Base-by-base conservation (phyloP, 2,888 invertebrate species). In the Teleiodes luculella region DNA sequence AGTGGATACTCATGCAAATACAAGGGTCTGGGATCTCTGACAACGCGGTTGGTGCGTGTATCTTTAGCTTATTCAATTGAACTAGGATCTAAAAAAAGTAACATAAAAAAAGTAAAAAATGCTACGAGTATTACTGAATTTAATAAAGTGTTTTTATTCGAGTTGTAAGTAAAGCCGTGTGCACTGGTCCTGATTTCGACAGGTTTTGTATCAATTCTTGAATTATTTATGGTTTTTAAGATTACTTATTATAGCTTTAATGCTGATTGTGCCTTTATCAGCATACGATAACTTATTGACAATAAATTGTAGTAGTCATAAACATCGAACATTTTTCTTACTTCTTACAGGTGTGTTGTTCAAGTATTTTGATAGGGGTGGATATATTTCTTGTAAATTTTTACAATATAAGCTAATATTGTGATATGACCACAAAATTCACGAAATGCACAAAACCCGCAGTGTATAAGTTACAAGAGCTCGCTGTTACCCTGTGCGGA, bases 401-500 rank as follows among this genome's bases (percentile, higher is more conserved):
- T n/a, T n/a, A n/a, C n/a, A n/a, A n/a, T n/a, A n/a, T n/a, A n/a
- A n/a, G n/a, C n/a, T n/a, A n/a, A n/a, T n/a, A 11, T 20, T n/a
- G n/a, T n/a, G n/a, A n/a, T n/a, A n/a, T n/a, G n/a, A n/a, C n/a
- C n/a, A n/a, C n/a, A n/a, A n/a, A n/a, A 28, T 48, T 45, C 13
- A 49, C 30, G 35, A 53, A 55, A 57, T n/a, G 35, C 49, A 14
- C 16, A 33, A 31, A 33, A n/a, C 47, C 33, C 13, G 33, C 33
- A 11, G 2, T 33, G 57, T 65, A 54, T 54, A 57, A 13, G 11
- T 60, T 50, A 60, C 59, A 54, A 64, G 58, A 67, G 59, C 63
- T 68, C 55, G 54, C 53, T 67, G 69, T 74, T 65, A 75, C 73
- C 69, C 70, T 74, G 74, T 70, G 67, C 66, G 61, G 74, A 74